Evolutionary conservation across 2,797 vertebrate species (phyloP), one percentile per base, ranked within the genome.

Genomic region (Uromys caudimaculatus): DNA sequence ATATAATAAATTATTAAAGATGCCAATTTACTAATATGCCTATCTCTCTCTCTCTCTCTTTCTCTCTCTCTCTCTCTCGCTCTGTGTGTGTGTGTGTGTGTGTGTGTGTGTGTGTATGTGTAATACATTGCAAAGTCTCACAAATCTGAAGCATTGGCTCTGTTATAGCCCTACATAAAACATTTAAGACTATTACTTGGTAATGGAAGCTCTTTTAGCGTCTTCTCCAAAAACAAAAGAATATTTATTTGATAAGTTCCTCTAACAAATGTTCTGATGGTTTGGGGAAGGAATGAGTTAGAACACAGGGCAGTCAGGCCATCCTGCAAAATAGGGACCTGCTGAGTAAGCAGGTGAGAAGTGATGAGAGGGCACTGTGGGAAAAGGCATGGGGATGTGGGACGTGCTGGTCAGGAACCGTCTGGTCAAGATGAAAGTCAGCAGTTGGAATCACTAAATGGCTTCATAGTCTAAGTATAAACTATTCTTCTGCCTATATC

Each of bases 221-320:
- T 69, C 0, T 44, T 85, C 41, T 90, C 11, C 44, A 82, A 38
- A n/a, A 19, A 64, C 6, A 69, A 83, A 73, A 41, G 19, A 69
- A 41, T 1, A 54, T 44, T 29, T 78, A 35, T 41, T 90, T 82
- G 50, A 44, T 78, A 86, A 83, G 0, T 67, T n/a, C 50, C 44
- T 50, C 64, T 91, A 52, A 47, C 19, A 92, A 93, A 29, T 12
- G 7, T 5, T 71, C 16, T 73, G 13, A 60, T 12, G 58, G 58
- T n/a, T 95, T 24, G 2, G 44, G 54, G 12, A 94, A 91, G 27
- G 73, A 89, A 62, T 47, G 14, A 21, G 11, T 79, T 67, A 78
- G 6, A 91, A 62, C 3, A 78, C 67, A 83, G 19, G 23, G 6
- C 27, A 56, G 9, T 47, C 47, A 67, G n/a, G 13, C 27, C 23